These are phyloP conservation scores for Ernsta delagoae DNA, from an alignment of 2,888 invertebrate genomes.

Conservation along the genomic window DNA sequence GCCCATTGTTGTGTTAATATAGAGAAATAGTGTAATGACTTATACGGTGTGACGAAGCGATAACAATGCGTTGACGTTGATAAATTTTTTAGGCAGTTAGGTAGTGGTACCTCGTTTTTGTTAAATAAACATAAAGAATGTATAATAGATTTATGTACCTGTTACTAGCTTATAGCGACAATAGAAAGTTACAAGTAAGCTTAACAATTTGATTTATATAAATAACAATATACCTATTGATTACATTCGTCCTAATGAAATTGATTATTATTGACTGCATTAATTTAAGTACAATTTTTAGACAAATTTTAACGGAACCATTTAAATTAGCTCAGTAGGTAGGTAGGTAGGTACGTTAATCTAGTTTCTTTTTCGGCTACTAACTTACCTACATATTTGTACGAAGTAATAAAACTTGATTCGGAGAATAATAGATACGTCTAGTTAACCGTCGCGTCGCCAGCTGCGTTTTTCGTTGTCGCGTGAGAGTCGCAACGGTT, in stretches of 20 bases:
- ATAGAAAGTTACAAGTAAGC: not conserved
- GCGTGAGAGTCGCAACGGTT: slow-evolving; percentile 53
- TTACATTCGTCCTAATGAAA: too few species aligned
- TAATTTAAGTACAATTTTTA: too few species aligned
- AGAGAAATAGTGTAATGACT: slow-evolving; percentile 22
- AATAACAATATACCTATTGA: too few species aligned
- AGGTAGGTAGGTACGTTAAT: not conserved
- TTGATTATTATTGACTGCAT: too few species aligned
- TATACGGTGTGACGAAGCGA: slow-evolving; percentile 18
- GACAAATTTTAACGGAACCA: too few species aligned
- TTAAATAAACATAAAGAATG: slow-evolving; percentile 1
- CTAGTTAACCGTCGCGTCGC: slow-evolving; percentile 38
- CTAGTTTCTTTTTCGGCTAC: not conserved
- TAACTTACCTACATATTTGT: too few species aligned
- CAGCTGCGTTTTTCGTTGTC: slow-evolving; percentile 54
- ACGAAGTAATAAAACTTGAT: slow-evolving; percentile 31
- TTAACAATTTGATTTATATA: too few species aligned
- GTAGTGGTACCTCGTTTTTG: not conserved
- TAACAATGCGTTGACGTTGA: slow-evolving; percentile 15
- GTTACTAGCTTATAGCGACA: not conserved
- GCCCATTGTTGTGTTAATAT: slow-evolving; percentile 24
- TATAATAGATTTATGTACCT: not conserved
- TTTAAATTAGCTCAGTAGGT: too few species aligned
- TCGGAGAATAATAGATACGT: slow-evolving; percentile 9
- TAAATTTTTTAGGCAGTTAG: slow-evolving; percentile 15